Conservation (phyloP, 2,797 vertebrate species). For the Lophotriccus pileatus region DNA sequence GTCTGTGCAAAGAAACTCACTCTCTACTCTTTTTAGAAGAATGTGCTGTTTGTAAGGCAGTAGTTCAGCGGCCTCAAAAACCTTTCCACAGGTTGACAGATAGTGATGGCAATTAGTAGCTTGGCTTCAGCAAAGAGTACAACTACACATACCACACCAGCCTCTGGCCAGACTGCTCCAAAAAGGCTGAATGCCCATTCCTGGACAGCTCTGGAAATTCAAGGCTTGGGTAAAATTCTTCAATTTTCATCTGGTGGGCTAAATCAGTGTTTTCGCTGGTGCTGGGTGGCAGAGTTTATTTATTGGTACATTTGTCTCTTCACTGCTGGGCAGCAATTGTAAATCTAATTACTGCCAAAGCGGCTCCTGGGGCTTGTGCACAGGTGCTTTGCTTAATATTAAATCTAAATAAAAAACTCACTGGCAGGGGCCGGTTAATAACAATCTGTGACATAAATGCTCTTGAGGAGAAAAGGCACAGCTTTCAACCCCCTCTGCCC, state of each 20-base stretch:
- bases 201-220: background rate
- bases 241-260: background rate
- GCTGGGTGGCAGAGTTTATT: background rate
- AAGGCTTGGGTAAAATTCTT: background rate
- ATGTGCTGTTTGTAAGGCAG: background rate
- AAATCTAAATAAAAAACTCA: constrained; percentile 14
- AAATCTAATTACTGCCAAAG: constrained; percentile 16
- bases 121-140: background rate
- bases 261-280: background rate
- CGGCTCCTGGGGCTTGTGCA: background rate
- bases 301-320: background rate
- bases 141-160: background rate
- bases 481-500: background rate
- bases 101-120: background rate
- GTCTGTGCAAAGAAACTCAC: background rate
- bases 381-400: constrained; percentile 1
- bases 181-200: rapidly evolving
- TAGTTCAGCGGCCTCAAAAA: background rate
- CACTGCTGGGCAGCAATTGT: background rate
- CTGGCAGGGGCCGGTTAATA: background rate
- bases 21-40: background rate
- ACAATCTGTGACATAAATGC: background rate
- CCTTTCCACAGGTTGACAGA: background rate
- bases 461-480: background rate
- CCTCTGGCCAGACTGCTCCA: background rate